Conservation (phyloP, 2,888 invertebrate genomes). For the Troides aeacus region DNA sequence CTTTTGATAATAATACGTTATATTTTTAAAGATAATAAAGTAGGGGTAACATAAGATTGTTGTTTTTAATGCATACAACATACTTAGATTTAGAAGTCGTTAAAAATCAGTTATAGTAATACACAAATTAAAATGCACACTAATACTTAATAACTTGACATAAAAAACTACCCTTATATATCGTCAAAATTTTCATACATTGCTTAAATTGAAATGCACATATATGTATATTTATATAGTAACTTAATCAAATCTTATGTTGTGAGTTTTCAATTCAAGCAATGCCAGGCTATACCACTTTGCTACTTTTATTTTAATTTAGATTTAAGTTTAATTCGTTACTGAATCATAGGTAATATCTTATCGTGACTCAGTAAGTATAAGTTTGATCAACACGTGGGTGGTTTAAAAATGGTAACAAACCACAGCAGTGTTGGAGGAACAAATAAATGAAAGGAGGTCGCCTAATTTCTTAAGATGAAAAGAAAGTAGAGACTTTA, state of each 20-base stretch:
- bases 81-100: no score
- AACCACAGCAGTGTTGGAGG: constrained; percentile 5
- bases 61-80: no score
- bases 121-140: no score
- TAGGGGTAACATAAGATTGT: no score
- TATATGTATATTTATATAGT: no score
- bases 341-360: neutral
- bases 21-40: no score
- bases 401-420: constrained; percentile 10
- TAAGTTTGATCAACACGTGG: neutral
- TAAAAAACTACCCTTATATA: no score
- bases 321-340: neutral
- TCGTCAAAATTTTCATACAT: no score
- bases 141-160: no score
- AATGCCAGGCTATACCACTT: neutral
- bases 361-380: constrained; percentile 5
- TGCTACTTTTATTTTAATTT: constrained; percentile 1
- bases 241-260: no score
- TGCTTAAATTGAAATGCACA: no score
- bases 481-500: constrained; percentile 17
- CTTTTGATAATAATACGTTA: neutral
- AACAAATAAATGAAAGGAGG: constrained; percentile 12
- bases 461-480: constrained; percentile 2
- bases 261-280: neutral
- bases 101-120: no score